These are phyloP conservation scores for Branchellion lobata DNA, from an alignment of 2,888 invertebrate species.

Conservation along the genomic window DNA sequence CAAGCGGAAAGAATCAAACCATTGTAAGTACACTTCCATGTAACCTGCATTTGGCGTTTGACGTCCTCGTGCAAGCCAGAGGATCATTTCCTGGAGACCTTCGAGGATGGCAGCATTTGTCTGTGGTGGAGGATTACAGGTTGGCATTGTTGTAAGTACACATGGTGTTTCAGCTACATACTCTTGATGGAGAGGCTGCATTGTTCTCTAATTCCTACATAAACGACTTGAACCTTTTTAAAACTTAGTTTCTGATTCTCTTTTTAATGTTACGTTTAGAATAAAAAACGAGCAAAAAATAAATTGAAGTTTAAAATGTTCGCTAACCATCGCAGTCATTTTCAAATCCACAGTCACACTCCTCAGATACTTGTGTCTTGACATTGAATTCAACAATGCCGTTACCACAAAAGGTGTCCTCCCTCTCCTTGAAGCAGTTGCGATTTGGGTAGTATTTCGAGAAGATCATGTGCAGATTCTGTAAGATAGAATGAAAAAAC, in stretches of 20 bases:
- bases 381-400: constrained; percentile 75
- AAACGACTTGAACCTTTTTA: too few relatives aligned
- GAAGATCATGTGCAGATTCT: constrained; percentile 21
- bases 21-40: neutral
- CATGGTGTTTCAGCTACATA: too few relatives aligned
- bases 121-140: constrained; percentile 1
- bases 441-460: too few relatives aligned
- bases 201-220: too few relatives aligned
- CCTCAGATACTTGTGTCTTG: constrained; percentile 76
- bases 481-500: neutral
- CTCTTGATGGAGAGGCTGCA: too few relatives aligned
- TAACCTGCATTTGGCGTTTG: constrained; percentile 49
- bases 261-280: too few relatives aligned
- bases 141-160: too few relatives aligned
- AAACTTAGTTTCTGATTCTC: too few relatives aligned
- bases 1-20: neutral
- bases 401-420: constrained; percentile 96
- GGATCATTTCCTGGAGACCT: constrained; percentile 45
- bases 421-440: constrained; percentile 78
- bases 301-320: neutral
- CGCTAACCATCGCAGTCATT: constrained; percentile 72
- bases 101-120: constrained; percentile 75
- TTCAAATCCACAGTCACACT: constrained; percentile 97
- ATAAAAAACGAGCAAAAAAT: too few relatives aligned
- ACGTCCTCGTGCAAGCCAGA: constrained; percentile 54